Conservation (phyloP, 2,888 invertebrate species). For the Mimumesa dahlbomi region DNA sequence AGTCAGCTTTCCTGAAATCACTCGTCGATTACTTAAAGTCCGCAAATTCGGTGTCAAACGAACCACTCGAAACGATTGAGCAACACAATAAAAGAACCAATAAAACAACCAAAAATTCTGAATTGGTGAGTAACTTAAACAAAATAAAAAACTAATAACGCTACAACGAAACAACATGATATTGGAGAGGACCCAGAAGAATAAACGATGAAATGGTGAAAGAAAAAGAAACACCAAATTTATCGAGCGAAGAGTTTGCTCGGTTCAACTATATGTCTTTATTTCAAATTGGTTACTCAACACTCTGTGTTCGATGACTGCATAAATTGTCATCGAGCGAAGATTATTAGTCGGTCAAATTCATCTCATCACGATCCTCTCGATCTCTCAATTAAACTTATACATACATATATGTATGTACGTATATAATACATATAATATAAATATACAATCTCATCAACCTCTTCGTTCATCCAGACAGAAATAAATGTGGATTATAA, state of each 20-base stretch:
- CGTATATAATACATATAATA: no score
- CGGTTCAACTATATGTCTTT: constrained; percentile 47
- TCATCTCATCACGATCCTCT: neutral
- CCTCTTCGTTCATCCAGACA: neutral
- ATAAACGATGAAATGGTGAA: constrained; percentile 13
- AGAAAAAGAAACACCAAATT: constrained; percentile 25
- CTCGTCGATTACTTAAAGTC: neutral
- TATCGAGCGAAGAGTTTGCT: constrained; percentile 52
- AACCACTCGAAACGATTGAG: neutral
- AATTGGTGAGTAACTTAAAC: neutral
- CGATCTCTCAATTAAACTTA: constrained; percentile 28
- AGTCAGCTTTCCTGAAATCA: no score
- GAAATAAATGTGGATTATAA: no score
- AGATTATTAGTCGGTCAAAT: constrained; percentile 5
- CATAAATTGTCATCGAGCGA: constrained; percentile 20
- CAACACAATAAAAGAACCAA: no score
- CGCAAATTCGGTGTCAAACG: neutral
- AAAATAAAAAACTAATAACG: neutral
- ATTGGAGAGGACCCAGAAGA: constrained; percentile 30
- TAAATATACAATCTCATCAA: no score
- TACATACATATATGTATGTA: no score
- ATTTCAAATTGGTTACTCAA: constrained; percentile 50
- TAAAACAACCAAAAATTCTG: no score
- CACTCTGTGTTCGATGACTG: constrained; percentile 38
- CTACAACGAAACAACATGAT: neutral